These are phyloP conservation scores for Boulengeromyrus knoepffleri DNA, from an alignment of 2,113 vertebrate genomes.

Conservation along the genomic window DNA sequence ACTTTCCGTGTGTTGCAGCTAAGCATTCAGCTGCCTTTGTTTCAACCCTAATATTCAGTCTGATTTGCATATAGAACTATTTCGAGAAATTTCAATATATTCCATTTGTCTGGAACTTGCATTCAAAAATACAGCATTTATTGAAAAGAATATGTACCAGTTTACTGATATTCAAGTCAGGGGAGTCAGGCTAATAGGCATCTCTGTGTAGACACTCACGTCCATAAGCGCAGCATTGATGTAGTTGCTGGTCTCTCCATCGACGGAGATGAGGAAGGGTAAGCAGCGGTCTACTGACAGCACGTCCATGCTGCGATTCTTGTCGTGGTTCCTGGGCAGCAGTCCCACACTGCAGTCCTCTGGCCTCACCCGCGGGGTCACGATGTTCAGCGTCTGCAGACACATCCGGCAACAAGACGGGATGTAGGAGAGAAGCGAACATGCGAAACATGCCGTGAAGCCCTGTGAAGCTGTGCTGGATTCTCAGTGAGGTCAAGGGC, in stretches of 20 bases:
- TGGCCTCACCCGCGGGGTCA: slow-evolving; percentile 85
- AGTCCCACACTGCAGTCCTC: slow-evolving; percentile 96
- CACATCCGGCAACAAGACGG: background rate
- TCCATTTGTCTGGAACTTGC: background rate
- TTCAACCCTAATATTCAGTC: background rate
- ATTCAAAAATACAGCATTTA: background rate
- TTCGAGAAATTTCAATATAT: background rate
- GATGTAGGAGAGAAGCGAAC: background rate
- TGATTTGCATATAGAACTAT: background rate
- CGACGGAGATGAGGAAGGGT: slow-evolving; percentile 93
- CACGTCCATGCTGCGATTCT: slow-evolving; percentile 93
- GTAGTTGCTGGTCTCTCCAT: slow-evolving; percentile 95
- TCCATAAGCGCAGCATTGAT: slow-evolving; percentile 96
- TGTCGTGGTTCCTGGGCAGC: slow-evolving; percentile 89
- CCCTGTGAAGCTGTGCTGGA: background rate
- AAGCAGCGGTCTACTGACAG: slow-evolving; percentile 88
- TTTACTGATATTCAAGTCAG: background rate
- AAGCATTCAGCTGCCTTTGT: background rate
- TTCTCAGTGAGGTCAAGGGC: background rate
- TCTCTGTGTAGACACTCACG: slow-evolving; percentile 56
- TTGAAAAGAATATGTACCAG: background rate
- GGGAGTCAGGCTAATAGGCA: background rate
- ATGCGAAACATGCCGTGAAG: background rate
- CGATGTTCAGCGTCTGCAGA: slow-evolving; percentile 87
- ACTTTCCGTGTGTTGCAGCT: background rate